Base-by-base conservation (phyloP, 2,888 invertebrate genomes). In the Philereme vetulata region DNA sequence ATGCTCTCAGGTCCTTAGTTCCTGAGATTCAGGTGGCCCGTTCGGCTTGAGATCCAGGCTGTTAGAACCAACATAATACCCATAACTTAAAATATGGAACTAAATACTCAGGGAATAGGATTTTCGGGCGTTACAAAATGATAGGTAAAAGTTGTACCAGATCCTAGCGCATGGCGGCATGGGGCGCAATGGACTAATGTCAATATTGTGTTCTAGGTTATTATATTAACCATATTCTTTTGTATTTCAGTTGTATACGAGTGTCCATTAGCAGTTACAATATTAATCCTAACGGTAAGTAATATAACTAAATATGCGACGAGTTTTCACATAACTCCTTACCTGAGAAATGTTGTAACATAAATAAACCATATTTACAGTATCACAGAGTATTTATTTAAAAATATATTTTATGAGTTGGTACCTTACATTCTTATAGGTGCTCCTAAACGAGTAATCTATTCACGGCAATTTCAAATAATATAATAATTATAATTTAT, bases 171-270 rank as follows among this genome's bases (percentile, higher is more conserved):
- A 21, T 21, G 21, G 21, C 2, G 21, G 21, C 21, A 21, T 21
- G 21, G 21, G 21, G 21, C 21, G 1, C 21, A 21, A 21, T 2
- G 21, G 21, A 1, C 21, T 21, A 2, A 21, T 2, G 21, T 21
- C 21, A 21, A 1, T 21, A 21, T 21, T 21, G n/a, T 21, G 1
- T 21, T 21, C 21, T 2, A 21, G 21, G 21, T 21, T 21, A 21
- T 21, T 21, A 21, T 21, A 21, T 21, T 21, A 21, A 21, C 21
- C 21, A 2, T 21, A 21, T 35, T 44, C 10, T 8, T 80, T 70
- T 54, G 77, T 74, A 72, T 90, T 90, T 61, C 88, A 94, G 94
- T 94, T 47, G 76, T 93, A 47, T 94, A 93, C 76, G 90, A 90
- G 67, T 92, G 92, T 66, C 88, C 93, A 49, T 60, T 73, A 40